Conservation (phyloP, 1,140 invertebrate genomes). For the Ruditapes philippinarum region DNA sequence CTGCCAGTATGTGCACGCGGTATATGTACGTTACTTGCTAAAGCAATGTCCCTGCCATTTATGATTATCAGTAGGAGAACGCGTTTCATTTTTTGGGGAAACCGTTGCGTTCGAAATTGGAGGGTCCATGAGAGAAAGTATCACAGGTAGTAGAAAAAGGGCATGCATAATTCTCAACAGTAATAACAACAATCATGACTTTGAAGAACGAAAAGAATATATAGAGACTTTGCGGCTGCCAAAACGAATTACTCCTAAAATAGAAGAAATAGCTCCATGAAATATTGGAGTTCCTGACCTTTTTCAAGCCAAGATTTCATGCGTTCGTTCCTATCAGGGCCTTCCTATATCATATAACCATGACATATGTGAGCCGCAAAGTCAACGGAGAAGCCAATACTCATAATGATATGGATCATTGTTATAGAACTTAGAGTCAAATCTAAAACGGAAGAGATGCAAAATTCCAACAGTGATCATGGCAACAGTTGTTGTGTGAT, state of each 20-base stretch:
- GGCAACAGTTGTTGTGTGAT: slow-evolving; percentile 98
- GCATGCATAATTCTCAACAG: slow-evolving; percentile 98
- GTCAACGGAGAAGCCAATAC: slow-evolving; percentile 99
- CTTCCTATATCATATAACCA: slow-evolving; percentile 95
- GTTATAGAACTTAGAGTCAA: slow-evolving; percentile 98
- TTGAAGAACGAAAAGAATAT: slow-evolving; percentile 99
- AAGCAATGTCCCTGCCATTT: too few species aligned
- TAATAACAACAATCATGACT: slow-evolving; percentile 98
- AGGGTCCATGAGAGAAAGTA: slow-evolving; percentile 90
- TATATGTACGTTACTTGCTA: too few species aligned
- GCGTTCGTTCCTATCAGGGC: slow-evolving; percentile 88
- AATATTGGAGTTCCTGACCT: slow-evolving; percentile 97
- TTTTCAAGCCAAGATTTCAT: slow-evolving; percentile 95
- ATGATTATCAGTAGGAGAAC: too few species aligned
- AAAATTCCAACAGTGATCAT: slow-evolving; percentile 97
- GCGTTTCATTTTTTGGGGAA: too few species aligned
- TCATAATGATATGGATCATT: slow-evolving; percentile 99
- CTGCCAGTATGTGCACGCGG: too few species aligned
- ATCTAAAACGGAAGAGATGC: slow-evolving; percentile 99
- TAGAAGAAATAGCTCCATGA: slow-evolving; percentile 97
- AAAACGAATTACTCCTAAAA: slow-evolving; percentile 96
- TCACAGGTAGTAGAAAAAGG: slow-evolving; percentile 95
- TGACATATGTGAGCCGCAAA: slow-evolving; percentile 99
- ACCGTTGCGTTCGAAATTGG: neutral
- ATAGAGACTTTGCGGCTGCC: slow-evolving; percentile 95